Evolutionary conservation across 2,797 vertebrate genomes (phyloP), one percentile per base, ranked within the genome.

Genomic region (Melopsittacus undulatus): DNA sequence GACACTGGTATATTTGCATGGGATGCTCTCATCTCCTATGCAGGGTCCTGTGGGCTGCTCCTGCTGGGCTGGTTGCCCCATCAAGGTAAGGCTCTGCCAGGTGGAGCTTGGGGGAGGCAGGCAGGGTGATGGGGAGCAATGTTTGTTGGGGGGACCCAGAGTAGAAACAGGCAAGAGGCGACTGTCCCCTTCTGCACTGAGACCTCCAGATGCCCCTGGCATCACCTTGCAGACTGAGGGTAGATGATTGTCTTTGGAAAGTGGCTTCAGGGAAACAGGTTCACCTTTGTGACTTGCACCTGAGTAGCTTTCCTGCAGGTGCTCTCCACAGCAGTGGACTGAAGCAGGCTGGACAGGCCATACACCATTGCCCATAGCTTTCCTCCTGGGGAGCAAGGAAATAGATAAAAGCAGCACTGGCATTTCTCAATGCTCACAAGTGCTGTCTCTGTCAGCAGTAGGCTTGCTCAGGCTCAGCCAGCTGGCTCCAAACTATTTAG

Each of bases 201-300:
- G 36, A 42, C 21, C 67, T 49, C 66, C 48, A 14, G 46, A 26
- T 3, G 14, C 17, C 16, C 30, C 74, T 24, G 26, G 57, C 74
- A 87, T 56, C 66, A 48, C 34, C 34, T 22, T 30, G 30, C 24
- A 48, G 49, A 34, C 14, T 4, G 3, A 48, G 34, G 21, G 30
- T 34, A 22, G 26, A 63, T 63, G 29, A 27, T 5, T 23, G 7
- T 12, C 34, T 84, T 73, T 52, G 27, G 46, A 45, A 85, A 46
- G 48, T 23, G 36, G 77, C 59, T 87, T 30, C 2, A 2, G 27
- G 20, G 61, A n/a, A 64, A 40, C 21, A 21, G 57, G n/a, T 36
- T 67, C 5, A 6, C 23, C 8, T 6, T 9, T 1, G 2, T 2
- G 5, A 38, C 2, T 5, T 9, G 16, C 4, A 23, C 3, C 3